Base-by-base conservation (phyloP, 1,140 invertebrate species). In the Tetranychus cinnabarinus region DNA sequence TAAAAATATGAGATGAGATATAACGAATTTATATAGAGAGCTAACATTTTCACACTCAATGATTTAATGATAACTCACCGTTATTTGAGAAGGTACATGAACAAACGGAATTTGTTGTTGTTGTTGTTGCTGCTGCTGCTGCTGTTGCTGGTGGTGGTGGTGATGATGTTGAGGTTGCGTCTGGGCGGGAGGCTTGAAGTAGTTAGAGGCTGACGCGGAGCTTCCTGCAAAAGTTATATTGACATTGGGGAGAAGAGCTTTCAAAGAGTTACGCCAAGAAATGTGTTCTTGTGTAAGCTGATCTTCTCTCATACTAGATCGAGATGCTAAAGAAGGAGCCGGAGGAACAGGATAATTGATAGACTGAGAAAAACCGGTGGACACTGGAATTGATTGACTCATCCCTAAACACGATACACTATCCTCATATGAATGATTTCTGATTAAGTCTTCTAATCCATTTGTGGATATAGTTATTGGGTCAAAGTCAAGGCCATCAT, bases 401-500 rank as follows among this genome's bases (percentile, higher is more conserved):
- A 42, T 42, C 39, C 39, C 39, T 42, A 42, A 42, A 42, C 39
- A 42, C 5, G 39, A 42, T 6, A 36, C 36, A 56, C 7, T 36
- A 56, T 39, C 37, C 33, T 56, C 35, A 42, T 50, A 45, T 54
- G 12, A 36, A 50, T 58, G 56, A 48, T 37, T 61, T 31, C 55
- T 42, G 54, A 45, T 57, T 35, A 65, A 47, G 31, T 65, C 59
- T 46, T 63, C 35, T 34, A 65, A 45, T 37, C 54, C 63, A 35
- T 33, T 50, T 35, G 57, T 65, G 5, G 64, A 63, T 15, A 63
- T 48, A 1, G 56, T 52, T 12, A 65, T 65, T 35, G 64, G 64
- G 61, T 65, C 64, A 61, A 65, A 65, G 39, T 65, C 64, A 10
- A 65, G 58, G 13, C 50, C 64, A 45, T 65, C 64, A 33, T 65